Conservation (phyloP, 2,888 invertebrate genomes). For the Ophraella communa region DNA sequence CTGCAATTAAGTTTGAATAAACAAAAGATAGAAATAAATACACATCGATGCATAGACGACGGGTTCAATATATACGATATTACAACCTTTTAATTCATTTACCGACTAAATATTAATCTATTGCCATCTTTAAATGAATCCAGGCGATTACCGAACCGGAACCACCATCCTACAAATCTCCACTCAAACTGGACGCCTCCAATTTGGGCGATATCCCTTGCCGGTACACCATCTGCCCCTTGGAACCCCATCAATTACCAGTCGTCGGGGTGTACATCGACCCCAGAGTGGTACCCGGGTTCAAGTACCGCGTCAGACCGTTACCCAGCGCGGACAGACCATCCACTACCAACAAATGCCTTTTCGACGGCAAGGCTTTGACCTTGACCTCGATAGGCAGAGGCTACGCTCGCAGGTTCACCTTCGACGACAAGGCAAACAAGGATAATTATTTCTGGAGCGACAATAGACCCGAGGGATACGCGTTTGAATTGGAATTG, state of each 20-base stretch:
- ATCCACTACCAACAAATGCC: conserved; percentile 55
- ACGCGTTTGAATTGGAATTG: conserved; percentile 73
- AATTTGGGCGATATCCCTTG: conserved; percentile 71
- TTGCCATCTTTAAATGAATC: no score
- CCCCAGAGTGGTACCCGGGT: conserved; percentile 74
- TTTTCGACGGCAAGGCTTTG: conserved; percentile 72
- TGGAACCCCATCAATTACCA: conserved; percentile 70
- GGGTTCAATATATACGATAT: no score
- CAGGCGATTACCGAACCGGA: conserved; percentile 9
- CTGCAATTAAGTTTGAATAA: no score
- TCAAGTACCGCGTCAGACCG: conserved; percentile 75
- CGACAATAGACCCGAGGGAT: conserved; percentile 76
- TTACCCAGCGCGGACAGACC: conserved; percentile 62
- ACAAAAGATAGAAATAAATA: no score
- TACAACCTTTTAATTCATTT: no score
- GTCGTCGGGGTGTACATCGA: conserved; percentile 78
- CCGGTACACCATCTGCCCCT: conserved; percentile 67
- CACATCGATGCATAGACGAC: no score
- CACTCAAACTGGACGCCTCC: conserved; percentile 64
- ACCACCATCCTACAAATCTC: conserved; percentile 24
- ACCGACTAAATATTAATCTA: no score
- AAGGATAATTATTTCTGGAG: conserved; percentile 81
- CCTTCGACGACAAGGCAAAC: no score
- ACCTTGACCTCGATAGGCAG: conserved; percentile 73
- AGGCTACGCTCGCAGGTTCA: conserved; percentile 76